Evolutionary conservation across 92 coral and sea anemone species (phyloP), one percentile per base, ranked within the genome.

Genomic region (Plumapathes pennacea): DNA sequence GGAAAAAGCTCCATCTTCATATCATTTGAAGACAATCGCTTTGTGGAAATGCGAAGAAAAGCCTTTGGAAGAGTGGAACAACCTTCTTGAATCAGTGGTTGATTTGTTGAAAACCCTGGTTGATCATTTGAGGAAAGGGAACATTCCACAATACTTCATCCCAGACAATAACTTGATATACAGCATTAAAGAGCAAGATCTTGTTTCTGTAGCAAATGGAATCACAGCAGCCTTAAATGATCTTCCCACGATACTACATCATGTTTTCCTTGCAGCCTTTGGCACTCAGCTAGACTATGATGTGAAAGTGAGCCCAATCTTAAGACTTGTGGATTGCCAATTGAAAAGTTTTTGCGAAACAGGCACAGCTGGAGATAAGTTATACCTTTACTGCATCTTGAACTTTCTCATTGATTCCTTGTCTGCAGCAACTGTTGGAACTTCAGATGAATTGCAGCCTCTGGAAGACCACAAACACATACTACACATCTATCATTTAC

Each of bases 41-140:
- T 48, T 70, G 12, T 70, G 77, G 77, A 70, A 70, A 19, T 70
- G 77, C 32, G 77, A 70, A 46, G 77, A 58, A 59, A 70, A 58
- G 59, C 53, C 43, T 18, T n/a, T 37, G 17, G 67, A 70, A 46
- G 50, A 46, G 15, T 70, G 77, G 77, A 70, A 47, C 25, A 58
- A 59, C 30, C 33, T 70, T 20, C 59, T 70, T 34, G 36, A 70
- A 22, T 70, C 77, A 58, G 77, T 39, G 14, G 69, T 58, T 2
- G 77, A 46, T 42, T 58, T 70, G 69, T 29, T 70, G 38, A 39
- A 59, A 25, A 20, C 57, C 60, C 34, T 70, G 13, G 77, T 25
- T n/a, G 69, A 70, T 70, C 51, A 36, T 58, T 38, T 70, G 32
- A 23, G 12, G 34, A 36, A 22, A 38, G 60, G 77, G 2, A 58